Conservation (phyloP, 2,888 invertebrate species). For the Acrobeloides nanus region DNA sequence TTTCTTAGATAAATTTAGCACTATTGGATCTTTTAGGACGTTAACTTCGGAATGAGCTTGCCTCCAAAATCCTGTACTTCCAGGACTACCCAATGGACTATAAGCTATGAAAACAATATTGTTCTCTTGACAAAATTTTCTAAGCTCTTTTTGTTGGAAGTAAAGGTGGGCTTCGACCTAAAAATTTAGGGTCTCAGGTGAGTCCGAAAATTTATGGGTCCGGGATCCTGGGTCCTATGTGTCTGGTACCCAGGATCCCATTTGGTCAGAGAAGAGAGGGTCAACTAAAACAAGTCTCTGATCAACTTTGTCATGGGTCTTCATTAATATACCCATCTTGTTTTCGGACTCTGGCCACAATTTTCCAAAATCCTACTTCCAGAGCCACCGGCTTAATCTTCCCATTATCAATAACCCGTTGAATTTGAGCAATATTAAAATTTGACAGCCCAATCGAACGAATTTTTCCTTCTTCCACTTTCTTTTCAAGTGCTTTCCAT, state of each 20-base stretch:
- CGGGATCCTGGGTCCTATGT: too few relatives aligned
- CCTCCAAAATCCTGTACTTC: too few relatives aligned
- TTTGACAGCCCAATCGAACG: slow-evolving; percentile 52
- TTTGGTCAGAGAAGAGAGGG: too few relatives aligned
- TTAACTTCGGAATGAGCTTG: too few relatives aligned
- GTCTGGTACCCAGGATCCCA: too few relatives aligned
- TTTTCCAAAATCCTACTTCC: too few relatives aligned
- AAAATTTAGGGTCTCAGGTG: too few relatives aligned
- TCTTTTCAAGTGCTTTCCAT: slow-evolving; percentile 49
- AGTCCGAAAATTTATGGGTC: too few relatives aligned
- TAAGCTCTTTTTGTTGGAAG: slow-evolving; percentile 66
- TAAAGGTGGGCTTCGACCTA: slow-evolving; percentile 72
- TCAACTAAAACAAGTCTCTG: too few relatives aligned
- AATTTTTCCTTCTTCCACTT: slow-evolving; percentile 30
- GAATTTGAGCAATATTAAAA: slow-evolving; percentile 47
- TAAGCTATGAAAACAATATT: slow-evolving; percentile 59
- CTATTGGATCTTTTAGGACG: slow-evolving; percentile 16
- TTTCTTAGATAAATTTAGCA: slow-evolving; percentile 28
- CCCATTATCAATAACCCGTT: slow-evolving; percentile 63
- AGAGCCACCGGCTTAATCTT: slow-evolving; percentile 64
- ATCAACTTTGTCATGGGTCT: too few relatives aligned
- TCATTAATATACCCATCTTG: too few relatives aligned
- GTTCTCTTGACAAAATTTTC: slow-evolving; percentile 62
- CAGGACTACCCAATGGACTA: slow-evolving; percentile 35
- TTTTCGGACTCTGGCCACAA: too few relatives aligned